phyloP scores from a whole-genome alignment of 1,140 invertebrate genomes.

The Choristoneura fumiferana region DNA sequence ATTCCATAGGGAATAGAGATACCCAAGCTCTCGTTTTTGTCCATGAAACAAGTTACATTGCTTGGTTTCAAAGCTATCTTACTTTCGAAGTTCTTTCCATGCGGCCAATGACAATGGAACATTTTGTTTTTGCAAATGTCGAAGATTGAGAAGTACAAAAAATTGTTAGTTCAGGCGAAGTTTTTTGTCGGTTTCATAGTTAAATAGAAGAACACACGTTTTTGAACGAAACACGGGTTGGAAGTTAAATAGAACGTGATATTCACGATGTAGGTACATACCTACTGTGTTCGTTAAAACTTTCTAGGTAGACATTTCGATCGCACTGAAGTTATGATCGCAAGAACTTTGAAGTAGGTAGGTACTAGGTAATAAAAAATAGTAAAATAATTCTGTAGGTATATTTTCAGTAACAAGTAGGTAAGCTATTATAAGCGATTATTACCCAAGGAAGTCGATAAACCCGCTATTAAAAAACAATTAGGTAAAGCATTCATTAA shows the following conservation, averaged over 20 bases:
- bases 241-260: no score
- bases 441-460: not conserved
- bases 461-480: constrained; percentile 15
- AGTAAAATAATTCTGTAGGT: no score
- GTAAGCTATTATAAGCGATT: not conserved
- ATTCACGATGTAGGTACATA: no score
- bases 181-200: not conserved
- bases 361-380: no score
- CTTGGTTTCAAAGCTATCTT: not conserved
- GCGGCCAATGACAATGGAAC: not conserved
- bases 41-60: not conserved
- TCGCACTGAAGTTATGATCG: no score
- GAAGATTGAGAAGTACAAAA: not conserved
- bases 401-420: no score
- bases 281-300: no score
- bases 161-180: not conserved
- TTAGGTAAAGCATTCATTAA: constrained; percentile 5
- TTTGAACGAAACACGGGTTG: not conserved
- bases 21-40: not conserved
- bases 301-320: no score
- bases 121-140: not conserved
- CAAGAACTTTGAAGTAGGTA: no score
- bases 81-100: not conserved
- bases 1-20: not conserved
- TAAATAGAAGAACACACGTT: constrained; percentile 9